phyloP scores from a whole-genome alignment of 2,888 invertebrate species.

The Nemoura dubitans region DNA sequence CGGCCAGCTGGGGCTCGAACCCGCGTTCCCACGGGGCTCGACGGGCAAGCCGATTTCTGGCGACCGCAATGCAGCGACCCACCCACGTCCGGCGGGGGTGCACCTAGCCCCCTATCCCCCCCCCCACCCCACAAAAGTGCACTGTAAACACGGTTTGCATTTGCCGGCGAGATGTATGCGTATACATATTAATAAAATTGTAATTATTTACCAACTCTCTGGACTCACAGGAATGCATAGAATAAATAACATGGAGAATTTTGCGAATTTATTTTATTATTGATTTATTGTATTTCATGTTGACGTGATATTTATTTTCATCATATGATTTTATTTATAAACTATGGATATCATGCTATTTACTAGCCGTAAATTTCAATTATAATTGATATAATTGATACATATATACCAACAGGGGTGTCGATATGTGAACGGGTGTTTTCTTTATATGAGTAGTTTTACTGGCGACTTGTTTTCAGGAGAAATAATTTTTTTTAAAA shows the following conservation, averaged over 20 bases:
- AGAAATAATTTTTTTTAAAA: neutral
- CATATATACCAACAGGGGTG: neutral
- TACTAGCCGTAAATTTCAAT: too few relatives aligned
- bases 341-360: neutral
- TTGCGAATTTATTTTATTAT: neutral
- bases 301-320: neutral
- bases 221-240: neutral
- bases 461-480: neutral
- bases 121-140: neutral
- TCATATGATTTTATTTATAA: neutral
- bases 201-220: neutral
- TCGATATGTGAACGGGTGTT: neutral
- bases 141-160: neutral
- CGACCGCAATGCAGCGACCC: neutral
- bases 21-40: conserved; percentile 25
- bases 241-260: neutral
- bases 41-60: neutral
- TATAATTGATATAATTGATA: neutral
- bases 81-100: too few relatives aligned
- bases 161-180: too few relatives aligned
- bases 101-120: too few relatives aligned
- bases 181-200: neutral
- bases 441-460: neutral
- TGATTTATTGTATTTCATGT: neutral
- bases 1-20: neutral